These are phyloP conservation scores for Archocentrus centrarchus DNA, from an alignment of 2,113 vertebrate genomes.

Conservation along the genomic window DNA sequence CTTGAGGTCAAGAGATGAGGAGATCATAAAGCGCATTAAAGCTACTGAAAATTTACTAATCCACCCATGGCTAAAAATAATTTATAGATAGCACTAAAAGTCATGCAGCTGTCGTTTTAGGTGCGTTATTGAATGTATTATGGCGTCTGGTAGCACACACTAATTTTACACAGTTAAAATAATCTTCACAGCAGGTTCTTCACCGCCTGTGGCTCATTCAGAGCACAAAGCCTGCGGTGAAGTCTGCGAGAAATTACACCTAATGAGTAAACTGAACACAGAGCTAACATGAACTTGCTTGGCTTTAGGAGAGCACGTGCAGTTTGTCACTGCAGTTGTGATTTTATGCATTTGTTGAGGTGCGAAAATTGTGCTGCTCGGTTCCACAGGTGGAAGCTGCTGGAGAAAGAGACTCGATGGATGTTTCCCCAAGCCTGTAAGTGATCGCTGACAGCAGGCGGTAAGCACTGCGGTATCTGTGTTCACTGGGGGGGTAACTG, in stretches of 20 bases:
- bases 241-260: background rate
- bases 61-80: background rate
- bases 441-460: background rate
- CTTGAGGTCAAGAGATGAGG: constrained; percentile 29
- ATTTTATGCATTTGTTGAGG: background rate
- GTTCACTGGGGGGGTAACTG: background rate
- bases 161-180: background rate
- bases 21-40: background rate
- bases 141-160: background rate
- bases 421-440: background rate
- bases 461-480: background rate
- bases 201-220: background rate
- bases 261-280: background rate
- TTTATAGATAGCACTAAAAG: background rate
- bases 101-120: background rate
- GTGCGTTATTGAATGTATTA: background rate
- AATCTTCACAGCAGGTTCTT: background rate
- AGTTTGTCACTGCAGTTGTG: background rate
- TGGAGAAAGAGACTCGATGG: background rate
- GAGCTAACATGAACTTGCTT: fast-evolving
- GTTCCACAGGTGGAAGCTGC: background rate
- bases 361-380: background rate
- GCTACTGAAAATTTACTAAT: constrained; percentile 10
- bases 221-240: too few relatives aligned
- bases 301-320: background rate